Base-by-base conservation (phyloP, 2,797 vertebrate species). In the Ataeniobius toweri region DNA sequence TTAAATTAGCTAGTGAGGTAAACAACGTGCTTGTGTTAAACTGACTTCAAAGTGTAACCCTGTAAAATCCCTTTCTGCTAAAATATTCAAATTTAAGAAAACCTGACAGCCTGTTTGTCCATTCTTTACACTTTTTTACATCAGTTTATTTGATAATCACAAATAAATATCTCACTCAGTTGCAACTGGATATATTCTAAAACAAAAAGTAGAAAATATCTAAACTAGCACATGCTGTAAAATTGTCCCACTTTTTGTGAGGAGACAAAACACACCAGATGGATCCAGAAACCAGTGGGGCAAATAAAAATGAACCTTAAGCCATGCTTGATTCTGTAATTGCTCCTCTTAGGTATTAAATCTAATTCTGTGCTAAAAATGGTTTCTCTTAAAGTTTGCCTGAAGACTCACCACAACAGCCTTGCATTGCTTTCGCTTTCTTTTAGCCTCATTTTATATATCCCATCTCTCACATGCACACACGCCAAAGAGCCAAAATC, bases 351-450 rank as follows among this genome's bases (percentile, higher is more conserved):
- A 83, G 78, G 65, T 75, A 79, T 82, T 82, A 55, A n/a, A 61
- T 18, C 41, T 5, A 81, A 88, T 85, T 88, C 85, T 86, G 88
- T 9, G 3, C 80, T 86, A 87, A 88, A 92, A 88, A 87, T 87
- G 77, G 85, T 83, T 82, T 75, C 70, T 77, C 74, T 82, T 71
- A 63, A 75, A 81, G 70, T 24, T 79, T 83, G 80, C 85, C 85
- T 74, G 68, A 81, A 90, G 83, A 86, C 58, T 85, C 70, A 69
- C 7, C 26, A 83, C 81, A 84, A 75, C 65, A 46, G 51, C n/a
- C 48, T 76, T n/a, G 8, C 70, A 86, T 73, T 77, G 53, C 2
- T 0, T 69, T 74, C 55, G 56, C 73, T 83, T 41, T 72, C 44
- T 78, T 44, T 78, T 72, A 67, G 63, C 70, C 71, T 82, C 41